Percentiles rank a stretch among this genome's conserved stretches.
Evolutionary conservation across 2,113 vertebrate genomes (phyloP).

Genomic region (Thomomys bottae): DNA sequence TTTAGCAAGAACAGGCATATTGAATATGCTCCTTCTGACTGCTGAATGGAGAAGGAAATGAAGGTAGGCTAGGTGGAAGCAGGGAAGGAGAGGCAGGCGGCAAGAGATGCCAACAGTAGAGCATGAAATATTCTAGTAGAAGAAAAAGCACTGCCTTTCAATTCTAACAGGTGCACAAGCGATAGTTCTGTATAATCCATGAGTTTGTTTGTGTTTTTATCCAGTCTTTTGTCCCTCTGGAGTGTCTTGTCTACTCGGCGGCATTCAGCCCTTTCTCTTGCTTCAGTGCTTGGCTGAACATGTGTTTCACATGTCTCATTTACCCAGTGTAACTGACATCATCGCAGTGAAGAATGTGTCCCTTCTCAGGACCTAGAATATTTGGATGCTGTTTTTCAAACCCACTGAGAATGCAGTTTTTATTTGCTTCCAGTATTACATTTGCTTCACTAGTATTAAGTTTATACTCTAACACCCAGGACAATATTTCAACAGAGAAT

Average conservation of each 20-base stretch:
- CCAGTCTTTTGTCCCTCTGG: background rate
- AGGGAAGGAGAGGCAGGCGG: background rate
- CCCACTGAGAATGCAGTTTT: background rate
- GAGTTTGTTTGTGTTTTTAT: background rate
- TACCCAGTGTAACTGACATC: background rate
- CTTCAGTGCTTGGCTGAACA: background rate
- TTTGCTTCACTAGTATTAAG: background rate
- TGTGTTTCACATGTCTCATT: background rate
- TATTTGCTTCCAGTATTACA: background rate
- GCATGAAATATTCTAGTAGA: background rate
- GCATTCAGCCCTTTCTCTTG: background rate
- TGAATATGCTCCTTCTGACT: too few relatives aligned
- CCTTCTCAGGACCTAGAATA: background rate
- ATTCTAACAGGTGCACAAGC: too few relatives aligned
- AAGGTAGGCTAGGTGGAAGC: background rate
- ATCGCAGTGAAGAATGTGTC: background rate
- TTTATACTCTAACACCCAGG: too few relatives aligned
- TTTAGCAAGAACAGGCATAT: too few relatives aligned
- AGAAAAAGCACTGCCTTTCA: background rate
- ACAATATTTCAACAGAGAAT: too few relatives aligned
- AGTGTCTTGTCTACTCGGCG: background rate
- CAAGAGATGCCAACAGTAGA: background rate
- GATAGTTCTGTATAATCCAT: background rate
- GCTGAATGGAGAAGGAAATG: too few relatives aligned
- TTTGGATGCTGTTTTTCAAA: slow-evolving; percentile 18